phyloP scores from a whole-genome alignment of 1,140 invertebrate species.

The Saccostrea cuccullata region DNA sequence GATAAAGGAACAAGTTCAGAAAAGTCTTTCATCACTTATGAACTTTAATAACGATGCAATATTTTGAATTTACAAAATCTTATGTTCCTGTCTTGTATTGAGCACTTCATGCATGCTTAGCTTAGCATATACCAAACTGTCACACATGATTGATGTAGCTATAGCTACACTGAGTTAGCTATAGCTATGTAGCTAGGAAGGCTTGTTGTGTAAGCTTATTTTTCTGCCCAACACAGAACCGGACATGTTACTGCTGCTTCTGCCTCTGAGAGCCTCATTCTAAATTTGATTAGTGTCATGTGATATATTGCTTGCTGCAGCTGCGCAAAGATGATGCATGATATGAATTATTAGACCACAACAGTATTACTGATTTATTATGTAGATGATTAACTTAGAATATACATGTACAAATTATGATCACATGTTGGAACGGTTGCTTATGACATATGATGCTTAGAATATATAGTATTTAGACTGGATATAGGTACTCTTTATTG shows the following conservation, averaged over 20 bases:
- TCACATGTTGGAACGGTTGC: not conserved
- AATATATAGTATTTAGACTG: not conserved
- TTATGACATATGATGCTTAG: not conserved
- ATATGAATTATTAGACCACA: not conserved
- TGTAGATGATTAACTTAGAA: not conserved
- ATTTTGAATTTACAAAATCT: not conserved
- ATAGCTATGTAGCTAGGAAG: not conserved
- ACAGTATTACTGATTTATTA: not conserved
- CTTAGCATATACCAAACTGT: constrained; percentile 10
- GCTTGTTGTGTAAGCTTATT: constrained; percentile 19
- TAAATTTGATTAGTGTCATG: not conserved
- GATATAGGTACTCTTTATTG: constrained; percentile 22
- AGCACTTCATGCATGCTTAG: constrained; percentile 24
- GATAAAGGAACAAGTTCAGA: not conserved
- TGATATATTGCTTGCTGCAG: not conserved
- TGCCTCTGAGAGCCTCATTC: not conserved
- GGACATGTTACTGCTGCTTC: not conserved
- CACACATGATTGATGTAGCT: constrained; percentile 22
- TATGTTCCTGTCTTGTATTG: not conserved
- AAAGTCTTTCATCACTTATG: not conserved
- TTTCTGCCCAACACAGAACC: constrained; percentile 24
- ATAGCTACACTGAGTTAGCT: not conserved
- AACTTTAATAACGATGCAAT: not conserved
- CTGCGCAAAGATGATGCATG: no score
- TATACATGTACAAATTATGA: not conserved